These are phyloP conservation scores for Linnaemya tessellans DNA, from an alignment of 2,888 invertebrate genomes.

Conservation along the genomic window DNA sequence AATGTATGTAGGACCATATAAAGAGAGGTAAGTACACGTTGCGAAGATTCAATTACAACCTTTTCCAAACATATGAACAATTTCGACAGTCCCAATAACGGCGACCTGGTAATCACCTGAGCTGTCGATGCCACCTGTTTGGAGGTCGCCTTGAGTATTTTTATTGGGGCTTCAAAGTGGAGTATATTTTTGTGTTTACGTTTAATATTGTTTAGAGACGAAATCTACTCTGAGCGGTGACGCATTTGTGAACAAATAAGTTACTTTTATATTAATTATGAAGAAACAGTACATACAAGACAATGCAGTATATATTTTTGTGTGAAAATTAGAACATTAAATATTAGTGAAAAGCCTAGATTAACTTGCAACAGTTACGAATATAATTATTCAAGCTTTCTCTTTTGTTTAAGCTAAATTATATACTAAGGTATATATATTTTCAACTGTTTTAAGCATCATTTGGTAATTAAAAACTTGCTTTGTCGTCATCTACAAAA, in stretches of 20 bases:
- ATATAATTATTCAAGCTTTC: slow-evolving; percentile 64
- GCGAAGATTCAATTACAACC: no score
- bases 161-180: slow-evolving; percentile 37
- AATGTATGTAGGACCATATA: no score
- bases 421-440: slow-evolving; percentile 1
- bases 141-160: slow-evolving; percentile 11
- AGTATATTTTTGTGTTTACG: slow-evolving; percentile 1
- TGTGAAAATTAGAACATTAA: slow-evolving; percentile 65
- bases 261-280: slow-evolving; percentile 9
- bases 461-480: slow-evolving; percentile 33
- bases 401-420: slow-evolving; percentile 52
- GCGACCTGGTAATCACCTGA: no score
- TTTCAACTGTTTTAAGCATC: slow-evolving; percentile 11
- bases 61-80: no score
- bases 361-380: slow-evolving; percentile 22
- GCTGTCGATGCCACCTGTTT: no score
- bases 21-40: no score
- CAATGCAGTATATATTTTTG: slow-evolving; percentile 39
- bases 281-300: slow-evolving; percentile 30
- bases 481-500: slow-evolving; percentile 52
- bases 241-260: slow-evolving; percentile 64
- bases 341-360: slow-evolving; percentile 43
- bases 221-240: slow-evolving; percentile 43
- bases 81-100: no score
- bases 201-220: slow-evolving; percentile 22